phyloP scores from a whole-genome alignment of 1,140 invertebrate genomes.

The Dysdera silvatica region DNA sequence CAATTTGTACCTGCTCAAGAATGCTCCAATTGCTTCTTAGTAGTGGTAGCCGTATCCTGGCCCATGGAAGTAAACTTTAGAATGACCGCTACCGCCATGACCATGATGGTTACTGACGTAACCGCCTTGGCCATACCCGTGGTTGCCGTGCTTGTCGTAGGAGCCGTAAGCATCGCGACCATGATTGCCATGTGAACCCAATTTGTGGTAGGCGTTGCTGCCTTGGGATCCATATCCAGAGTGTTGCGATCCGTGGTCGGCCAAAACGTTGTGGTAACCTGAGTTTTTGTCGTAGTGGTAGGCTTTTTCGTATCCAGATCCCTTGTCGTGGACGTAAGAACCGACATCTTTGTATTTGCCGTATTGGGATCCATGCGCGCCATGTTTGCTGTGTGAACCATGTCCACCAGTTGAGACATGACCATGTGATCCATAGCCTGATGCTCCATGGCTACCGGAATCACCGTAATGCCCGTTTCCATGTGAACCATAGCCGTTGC shows the following conservation, averaged over 20 bases:
- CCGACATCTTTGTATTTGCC: constrained; percentile 16
- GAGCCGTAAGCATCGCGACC: constrained; percentile 9
- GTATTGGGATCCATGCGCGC: constrained; percentile 9
- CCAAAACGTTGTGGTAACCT: constrained; percentile 7
- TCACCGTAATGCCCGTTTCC: not conserved
- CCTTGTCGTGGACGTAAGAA: constrained; percentile 25
- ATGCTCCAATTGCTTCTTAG: too few relatives aligned
- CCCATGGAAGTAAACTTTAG: too few relatives aligned
- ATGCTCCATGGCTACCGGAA: constrained; percentile 12
- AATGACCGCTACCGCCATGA: too few relatives aligned
- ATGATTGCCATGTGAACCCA: constrained; percentile 10
- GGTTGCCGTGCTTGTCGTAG: constrained; percentile 16
- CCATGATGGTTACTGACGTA: too few relatives aligned
- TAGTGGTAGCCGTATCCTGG: too few relatives aligned
- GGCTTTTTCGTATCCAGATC: constrained; percentile 24
- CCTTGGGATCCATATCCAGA: constrained; percentile 8
- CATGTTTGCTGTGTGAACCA: constrained; percentile 15
- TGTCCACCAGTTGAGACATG: constrained; percentile 5
- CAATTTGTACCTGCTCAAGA: too few relatives aligned
- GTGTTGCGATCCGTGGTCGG: constrained; percentile 16
- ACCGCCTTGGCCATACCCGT: too few relatives aligned
- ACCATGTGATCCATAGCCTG: constrained; percentile 15
- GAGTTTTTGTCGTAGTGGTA: constrained; percentile 22
- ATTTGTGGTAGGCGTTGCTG: constrained; percentile 20
- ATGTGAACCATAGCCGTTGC: constrained; percentile 4